Conservation (phyloP, 2,888 invertebrate genomes). For the Exocentrus adspersus region DNA sequence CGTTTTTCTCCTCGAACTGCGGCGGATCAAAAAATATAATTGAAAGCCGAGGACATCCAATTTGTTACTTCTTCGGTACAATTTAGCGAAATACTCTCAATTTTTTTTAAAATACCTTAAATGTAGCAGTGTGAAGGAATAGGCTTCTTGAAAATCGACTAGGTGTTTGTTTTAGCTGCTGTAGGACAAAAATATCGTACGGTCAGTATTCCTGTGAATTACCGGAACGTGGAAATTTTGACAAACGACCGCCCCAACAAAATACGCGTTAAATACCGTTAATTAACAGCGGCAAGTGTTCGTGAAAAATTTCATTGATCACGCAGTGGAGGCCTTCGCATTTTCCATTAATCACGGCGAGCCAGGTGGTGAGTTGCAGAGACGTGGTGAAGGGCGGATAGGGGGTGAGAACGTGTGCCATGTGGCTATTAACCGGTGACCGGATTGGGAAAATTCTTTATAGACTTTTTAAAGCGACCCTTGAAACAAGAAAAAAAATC, state of each 20-base stretch:
- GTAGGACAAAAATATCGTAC: too few relatives aligned
- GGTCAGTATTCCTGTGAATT: too few relatives aligned
- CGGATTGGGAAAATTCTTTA: not conserved
- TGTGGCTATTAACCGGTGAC: not conserved
- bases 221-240: conserved; percentile 16
- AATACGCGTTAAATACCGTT: conserved; percentile 14
- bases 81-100: too few relatives aligned
- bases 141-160: not conserved
- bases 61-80: too few relatives aligned
- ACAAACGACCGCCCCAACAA: conserved; percentile 8
- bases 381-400: not conserved
- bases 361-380: conserved; percentile 12
- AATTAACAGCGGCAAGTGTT: conserved; percentile 20
- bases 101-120: too few relatives aligned
- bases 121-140: not conserved
- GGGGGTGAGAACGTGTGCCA: conserved; percentile 1
- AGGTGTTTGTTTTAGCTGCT: too few relatives aligned
- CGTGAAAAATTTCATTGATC: conserved; percentile 21
- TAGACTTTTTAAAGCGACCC: too few relatives aligned
- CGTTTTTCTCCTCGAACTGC: not conserved
- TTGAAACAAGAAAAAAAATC: too few relatives aligned
- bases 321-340: conserved; percentile 1
- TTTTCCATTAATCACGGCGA: conserved; percentile 15
- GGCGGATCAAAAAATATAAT: too few relatives aligned
- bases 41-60: too few relatives aligned